These are phyloP conservation scores for Coturnix japonica DNA, from an alignment of 2,113 vertebrate genomes.

Conservation along the genomic window DNA sequence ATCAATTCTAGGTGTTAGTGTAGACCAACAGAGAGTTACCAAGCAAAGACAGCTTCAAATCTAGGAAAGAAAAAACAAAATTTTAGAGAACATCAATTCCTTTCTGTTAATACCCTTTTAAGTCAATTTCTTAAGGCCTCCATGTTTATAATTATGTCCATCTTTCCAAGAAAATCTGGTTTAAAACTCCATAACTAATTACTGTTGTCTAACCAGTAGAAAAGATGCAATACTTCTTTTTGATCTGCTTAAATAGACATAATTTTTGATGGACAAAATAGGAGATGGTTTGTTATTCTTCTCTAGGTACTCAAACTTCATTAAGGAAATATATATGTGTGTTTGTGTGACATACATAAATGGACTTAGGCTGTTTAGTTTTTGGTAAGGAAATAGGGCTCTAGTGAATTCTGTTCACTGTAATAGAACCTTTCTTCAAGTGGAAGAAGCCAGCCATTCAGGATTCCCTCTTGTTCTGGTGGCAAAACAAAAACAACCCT, in stretches of 20 bases:
- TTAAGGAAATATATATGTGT: slow-evolving; percentile 1
- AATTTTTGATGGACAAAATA: slow-evolving; percentile 32
- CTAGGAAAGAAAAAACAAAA: background rate
- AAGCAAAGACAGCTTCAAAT: background rate
- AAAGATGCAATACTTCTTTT: slow-evolving; percentile 17
- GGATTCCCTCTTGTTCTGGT: slow-evolving; percentile 56
- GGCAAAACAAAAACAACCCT: slow-evolving; percentile 65
- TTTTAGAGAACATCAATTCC: background rate
- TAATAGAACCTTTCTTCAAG: slow-evolving; percentile 58
- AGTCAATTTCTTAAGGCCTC: background rate
- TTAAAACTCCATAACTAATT: background rate
- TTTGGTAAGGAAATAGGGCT: slow-evolving; percentile 35
- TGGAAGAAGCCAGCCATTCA: slow-evolving; percentile 68
- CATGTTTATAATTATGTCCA: background rate
- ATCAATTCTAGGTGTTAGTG: background rate
- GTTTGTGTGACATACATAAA: slow-evolving; percentile 22
- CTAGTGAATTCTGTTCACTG: slow-evolving; percentile 66
- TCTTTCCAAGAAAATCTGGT: background rate
- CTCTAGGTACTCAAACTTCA: slow-evolving; percentile 2
- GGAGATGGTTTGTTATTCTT: slow-evolving; percentile 27
- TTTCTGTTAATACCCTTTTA: background rate
- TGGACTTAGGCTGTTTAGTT: slow-evolving; percentile 45
- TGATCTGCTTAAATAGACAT: background rate
- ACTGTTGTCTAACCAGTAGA: background rate
- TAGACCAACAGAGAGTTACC: background rate